Evolutionary conservation across 1,140 invertebrate species (phyloP), one percentile per base, ranked within the genome.

Genomic region (Cydia fagiglandana): DNA sequence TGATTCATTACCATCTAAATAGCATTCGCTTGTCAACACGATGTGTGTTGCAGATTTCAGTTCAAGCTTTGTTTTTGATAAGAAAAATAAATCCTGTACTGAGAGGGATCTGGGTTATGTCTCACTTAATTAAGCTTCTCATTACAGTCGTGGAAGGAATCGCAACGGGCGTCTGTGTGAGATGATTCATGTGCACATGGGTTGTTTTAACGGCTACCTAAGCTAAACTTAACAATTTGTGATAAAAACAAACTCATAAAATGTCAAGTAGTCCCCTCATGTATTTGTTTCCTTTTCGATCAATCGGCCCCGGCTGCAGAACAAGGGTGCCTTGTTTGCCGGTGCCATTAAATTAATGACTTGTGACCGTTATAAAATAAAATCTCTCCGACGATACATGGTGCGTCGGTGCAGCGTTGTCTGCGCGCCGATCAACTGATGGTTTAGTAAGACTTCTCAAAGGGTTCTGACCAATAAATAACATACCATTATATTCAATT

Each of bases 401-500:
- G 34, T 13, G 34, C 38, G 56, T 13, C 24, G n/a, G 45, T 53
- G 66, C 34, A 66, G 56, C 74, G 83, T 78, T 53, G n/a, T 53
- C 50, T 53, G 50, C 15, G 50, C 50, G 77, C 76, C 77, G 66
- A 82, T 78, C 80, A 78, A 77, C 73, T 85, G 81, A 88, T 84
- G 80, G 84, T 84, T 87, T 87, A 61, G 84, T 88, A 84, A 88
- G 82, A 82, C 82, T 81, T 82, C 84, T 80, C 83, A 80, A 81
- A 79, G 81, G 85, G 85, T 85, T 84, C 81, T 78, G 76, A 79
- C 79, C 81, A 82, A 85, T 85, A 87, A 88, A 92, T 89, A 90
- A 90, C 83, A 81, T 80, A 83, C 89, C 85, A 91, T 93, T 91
- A 93, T 91, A 89, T 90, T 91, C 91, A 93, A 93, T 91, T 91